Percentiles rank a stretch among this genome's conserved stretches.
Evolutionary conservation across 2,888 invertebrate species (phyloP).

Genomic region (Ornithoptera priamus): DNA sequence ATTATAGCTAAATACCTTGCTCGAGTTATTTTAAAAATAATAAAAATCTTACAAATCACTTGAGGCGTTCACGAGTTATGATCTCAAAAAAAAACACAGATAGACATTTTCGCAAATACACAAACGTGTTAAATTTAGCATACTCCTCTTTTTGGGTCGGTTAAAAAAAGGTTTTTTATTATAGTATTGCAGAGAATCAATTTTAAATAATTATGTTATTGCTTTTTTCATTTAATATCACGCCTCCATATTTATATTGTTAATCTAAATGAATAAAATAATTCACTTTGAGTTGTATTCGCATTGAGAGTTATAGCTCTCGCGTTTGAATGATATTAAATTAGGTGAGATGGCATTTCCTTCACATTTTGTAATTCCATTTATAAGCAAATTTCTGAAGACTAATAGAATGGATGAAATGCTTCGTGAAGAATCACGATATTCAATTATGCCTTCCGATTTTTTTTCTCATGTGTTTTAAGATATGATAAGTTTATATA

Average conservation of each 20-base stretch:
- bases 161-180: not conserved
- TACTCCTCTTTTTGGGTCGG: too few relatives aligned
- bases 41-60: too few relatives aligned
- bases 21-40: too few relatives aligned
- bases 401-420: conserved; percentile 25
- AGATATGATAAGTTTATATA: not conserved
- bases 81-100: too few relatives aligned
- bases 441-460: conserved; percentile 18
- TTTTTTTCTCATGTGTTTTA: not conserved
- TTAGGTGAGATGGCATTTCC: conserved; percentile 36
- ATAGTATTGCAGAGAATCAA: not conserved
- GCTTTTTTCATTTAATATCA: not conserved
- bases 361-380: conserved; percentile 37
- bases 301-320: conserved; percentile 25
- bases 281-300: conserved; percentile 14
- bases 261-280: conserved; percentile 9
- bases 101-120: too few relatives aligned
- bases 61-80: too few relatives aligned
- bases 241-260: not conserved
- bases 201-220: not conserved
- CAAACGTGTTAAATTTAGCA: too few relatives aligned
- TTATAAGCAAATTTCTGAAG: conserved; percentile 37
- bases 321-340: conserved; percentile 37
- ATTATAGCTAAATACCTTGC: too few relatives aligned
- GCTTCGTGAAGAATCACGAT: conserved; percentile 20